phyloP scores from a whole-genome alignment of 2,113 vertebrate genomes.

The Campylomormyrus tamandua region DNA sequence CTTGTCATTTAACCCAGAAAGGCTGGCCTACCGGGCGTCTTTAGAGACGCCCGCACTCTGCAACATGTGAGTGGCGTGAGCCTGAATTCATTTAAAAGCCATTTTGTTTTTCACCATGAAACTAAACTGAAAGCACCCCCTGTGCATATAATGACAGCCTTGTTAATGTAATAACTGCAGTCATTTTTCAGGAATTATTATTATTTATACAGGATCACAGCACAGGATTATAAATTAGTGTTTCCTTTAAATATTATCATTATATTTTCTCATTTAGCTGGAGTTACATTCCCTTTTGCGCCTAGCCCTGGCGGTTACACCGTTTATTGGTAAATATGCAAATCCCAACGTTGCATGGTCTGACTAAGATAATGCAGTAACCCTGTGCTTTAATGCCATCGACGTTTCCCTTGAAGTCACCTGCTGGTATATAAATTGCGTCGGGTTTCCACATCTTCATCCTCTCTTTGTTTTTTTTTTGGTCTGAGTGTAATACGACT shows the following conservation, averaged over 20 bases:
- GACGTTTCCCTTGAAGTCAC: neutral
- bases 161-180: neutral
- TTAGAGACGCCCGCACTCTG: neutral
- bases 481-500: neutral
- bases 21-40: too few relatives aligned
- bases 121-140: neutral
- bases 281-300: neutral
- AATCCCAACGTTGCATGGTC: neutral
- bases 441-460: neutral
- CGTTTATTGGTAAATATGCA: neutral
- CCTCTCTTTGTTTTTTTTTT: neutral
- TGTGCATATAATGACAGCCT: neutral
- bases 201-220: neutral
- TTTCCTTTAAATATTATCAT: neutral
- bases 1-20: neutral
- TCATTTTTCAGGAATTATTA: neutral
- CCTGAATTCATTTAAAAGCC: neutral
- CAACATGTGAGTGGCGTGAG: neutral
- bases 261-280: neutral
- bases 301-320: neutral
- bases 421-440: neutral
- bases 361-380: neutral
- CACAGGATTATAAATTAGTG: neutral
- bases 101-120: neutral
- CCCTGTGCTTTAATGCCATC: neutral